Conservation (phyloP, 1,140 invertebrate genomes). For the Homalodisca vitripennis region DNA sequence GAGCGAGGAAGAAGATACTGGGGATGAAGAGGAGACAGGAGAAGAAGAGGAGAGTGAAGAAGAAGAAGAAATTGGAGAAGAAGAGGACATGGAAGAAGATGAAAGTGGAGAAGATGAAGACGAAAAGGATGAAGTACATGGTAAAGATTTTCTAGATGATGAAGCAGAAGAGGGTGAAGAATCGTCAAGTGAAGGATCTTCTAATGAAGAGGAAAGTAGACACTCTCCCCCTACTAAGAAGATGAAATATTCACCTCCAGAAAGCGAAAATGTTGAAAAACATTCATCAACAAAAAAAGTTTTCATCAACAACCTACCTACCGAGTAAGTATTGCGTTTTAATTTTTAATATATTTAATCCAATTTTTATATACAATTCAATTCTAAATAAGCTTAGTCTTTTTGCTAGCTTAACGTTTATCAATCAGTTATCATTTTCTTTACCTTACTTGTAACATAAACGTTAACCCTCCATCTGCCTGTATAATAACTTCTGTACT, state of each 20-base stretch:
- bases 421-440: neutral
- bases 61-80: no score
- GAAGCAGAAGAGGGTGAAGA: constrained; percentile 15
- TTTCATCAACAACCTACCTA: neutral
- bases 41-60: no score
- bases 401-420: neutral
- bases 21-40: no score
- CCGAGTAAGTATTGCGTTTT: neutral
- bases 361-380: neutral
- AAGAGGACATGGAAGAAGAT: no score
- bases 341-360: neutral
- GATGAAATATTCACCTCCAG: neutral
- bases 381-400: neutral
- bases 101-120: no score
- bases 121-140: neutral
- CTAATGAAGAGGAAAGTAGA: neutral
- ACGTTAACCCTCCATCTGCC: neutral
- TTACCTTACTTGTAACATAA: neutral
- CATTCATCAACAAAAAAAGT: neutral
- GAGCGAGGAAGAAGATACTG: no score
- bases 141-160: neutral
- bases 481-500: neutral
- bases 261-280: neutral
- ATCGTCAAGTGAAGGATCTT: neutral
- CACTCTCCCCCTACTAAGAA: neutral